phyloP scores from a whole-genome alignment of 64 coral and sea anemone species.

The Montipora sp. region DNA sequence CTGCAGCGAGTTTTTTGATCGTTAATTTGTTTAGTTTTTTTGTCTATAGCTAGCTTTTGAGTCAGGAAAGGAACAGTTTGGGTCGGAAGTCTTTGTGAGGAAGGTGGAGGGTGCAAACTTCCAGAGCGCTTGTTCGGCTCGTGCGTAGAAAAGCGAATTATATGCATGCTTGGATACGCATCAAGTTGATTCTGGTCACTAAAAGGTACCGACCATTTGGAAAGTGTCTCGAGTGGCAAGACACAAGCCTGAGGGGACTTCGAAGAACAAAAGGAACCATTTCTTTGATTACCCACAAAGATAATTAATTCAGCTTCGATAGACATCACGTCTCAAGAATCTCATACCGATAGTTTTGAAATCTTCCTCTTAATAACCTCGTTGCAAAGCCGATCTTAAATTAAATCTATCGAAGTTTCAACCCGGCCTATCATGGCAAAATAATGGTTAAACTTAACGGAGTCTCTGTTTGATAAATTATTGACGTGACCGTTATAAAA shows the following conservation, averaged over 20 bases:
- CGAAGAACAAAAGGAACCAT: neutral
- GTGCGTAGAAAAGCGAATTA: neutral
- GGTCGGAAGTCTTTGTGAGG: neutral
- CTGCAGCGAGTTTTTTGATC: too few species aligned
- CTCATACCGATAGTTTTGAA: too few species aligned
- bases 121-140: slow-evolving; percentile 5
- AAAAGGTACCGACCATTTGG: neutral
- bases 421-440: too few species aligned
- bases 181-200: slow-evolving; percentile 1
- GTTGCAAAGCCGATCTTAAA: neutral
- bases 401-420: too few species aligned
- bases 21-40: too few species aligned
- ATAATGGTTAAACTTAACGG: neutral
- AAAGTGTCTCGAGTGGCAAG: neutral
- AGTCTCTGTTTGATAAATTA: neutral
- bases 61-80: neutral
- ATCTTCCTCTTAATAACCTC: neutral
- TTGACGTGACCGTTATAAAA: neutral
- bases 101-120: neutral
- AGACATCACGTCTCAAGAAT: slow-evolving; percentile 32
- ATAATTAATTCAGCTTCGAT: slow-evolving; percentile 9
- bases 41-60: too few species aligned
- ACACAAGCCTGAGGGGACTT: slow-evolving; percentile 14
- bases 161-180: neutral
- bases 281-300: neutral